Evolutionary conservation across 2,888 invertebrate species (phyloP).

Genomic region (Cosmia pyralina): DNA sequence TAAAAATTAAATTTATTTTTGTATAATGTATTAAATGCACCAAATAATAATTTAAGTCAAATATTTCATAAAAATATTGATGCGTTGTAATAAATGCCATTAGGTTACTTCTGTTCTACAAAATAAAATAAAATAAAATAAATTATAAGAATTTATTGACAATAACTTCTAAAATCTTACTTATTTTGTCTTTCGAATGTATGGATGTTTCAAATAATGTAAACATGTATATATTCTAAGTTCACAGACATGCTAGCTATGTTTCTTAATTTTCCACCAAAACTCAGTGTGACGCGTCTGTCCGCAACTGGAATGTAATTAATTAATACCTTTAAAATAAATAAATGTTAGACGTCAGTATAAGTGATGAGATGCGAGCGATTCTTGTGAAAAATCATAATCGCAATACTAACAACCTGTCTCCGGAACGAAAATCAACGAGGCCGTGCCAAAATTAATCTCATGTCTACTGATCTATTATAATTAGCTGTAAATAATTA

Average conservation of each 20-base stretch:
- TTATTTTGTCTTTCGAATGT: neutral
- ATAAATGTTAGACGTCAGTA: constrained; percentile 41
- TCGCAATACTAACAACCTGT: neutral
- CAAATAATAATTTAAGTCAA: neutral
- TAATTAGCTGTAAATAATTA: too few relatives aligned
- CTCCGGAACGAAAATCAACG: neutral
- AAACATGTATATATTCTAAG: too few relatives aligned
- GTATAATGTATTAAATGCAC: neutral
- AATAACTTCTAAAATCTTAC: neutral
- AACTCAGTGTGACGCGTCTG: constrained; percentile 17
- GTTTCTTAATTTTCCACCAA: constrained; percentile 19
- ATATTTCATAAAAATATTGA: neutral
- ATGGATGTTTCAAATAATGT: too few relatives aligned
- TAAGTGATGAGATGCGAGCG: constrained; percentile 36
- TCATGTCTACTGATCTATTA: neutral
- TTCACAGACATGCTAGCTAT: neutral
- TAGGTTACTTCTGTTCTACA: neutral
- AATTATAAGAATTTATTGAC: neutral
- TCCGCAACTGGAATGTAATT: constrained; percentile 56
- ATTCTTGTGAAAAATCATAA: neutral
- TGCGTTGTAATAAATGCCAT: neutral
- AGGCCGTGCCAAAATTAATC: neutral
- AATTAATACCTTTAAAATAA: constrained; percentile 63
- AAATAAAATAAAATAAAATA: neutral
- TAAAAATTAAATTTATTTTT: neutral